Conservation (phyloP, 2,888 invertebrate species). For the Diabrotica balteata region DNA sequence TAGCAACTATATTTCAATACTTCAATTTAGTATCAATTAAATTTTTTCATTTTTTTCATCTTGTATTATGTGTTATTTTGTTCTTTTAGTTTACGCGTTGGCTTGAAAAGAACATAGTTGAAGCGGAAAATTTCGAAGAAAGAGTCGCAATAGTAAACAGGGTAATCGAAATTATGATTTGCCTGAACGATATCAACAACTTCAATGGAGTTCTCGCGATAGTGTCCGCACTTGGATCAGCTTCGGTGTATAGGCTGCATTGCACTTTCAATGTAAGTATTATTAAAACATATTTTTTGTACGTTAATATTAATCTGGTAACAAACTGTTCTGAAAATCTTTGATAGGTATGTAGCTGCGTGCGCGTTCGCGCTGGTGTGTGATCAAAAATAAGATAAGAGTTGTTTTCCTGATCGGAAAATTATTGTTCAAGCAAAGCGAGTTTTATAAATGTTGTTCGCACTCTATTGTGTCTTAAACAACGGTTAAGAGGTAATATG, state of each 20-base stretch:
- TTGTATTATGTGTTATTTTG: background rate
- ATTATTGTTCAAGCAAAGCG: too few relatives aligned
- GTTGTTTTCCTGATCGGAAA: too few relatives aligned
- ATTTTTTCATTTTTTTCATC: too few relatives aligned
- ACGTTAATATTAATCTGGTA: too few relatives aligned
- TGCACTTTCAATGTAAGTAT: constrained; percentile 76
- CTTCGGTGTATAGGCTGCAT: constrained; percentile 87
- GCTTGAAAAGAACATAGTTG: constrained; percentile 96
- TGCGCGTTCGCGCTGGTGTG: too few relatives aligned
- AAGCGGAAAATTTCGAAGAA: constrained; percentile 95
- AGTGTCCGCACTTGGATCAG: constrained; percentile 89
- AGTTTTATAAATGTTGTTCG: too few relatives aligned
- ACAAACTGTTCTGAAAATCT: background rate
- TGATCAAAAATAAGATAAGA: too few relatives aligned
- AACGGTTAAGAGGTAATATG: too few relatives aligned
- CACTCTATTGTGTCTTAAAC: too few relatives aligned
- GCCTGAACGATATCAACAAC: constrained; percentile 95
- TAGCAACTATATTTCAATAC: too few relatives aligned
- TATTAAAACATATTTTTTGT: too few relatives aligned
- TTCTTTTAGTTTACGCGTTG: constrained; percentile 85
- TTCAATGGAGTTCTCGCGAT: constrained; percentile 97
- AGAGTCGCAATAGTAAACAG: constrained; percentile 88
- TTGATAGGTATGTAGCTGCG: background rate
- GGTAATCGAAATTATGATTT: constrained; percentile 93
- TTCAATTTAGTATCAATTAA: too few relatives aligned